phyloP scores from a whole-genome alignment of 2,888 invertebrate species.

The Drosophila parthenogenetica region DNA sequence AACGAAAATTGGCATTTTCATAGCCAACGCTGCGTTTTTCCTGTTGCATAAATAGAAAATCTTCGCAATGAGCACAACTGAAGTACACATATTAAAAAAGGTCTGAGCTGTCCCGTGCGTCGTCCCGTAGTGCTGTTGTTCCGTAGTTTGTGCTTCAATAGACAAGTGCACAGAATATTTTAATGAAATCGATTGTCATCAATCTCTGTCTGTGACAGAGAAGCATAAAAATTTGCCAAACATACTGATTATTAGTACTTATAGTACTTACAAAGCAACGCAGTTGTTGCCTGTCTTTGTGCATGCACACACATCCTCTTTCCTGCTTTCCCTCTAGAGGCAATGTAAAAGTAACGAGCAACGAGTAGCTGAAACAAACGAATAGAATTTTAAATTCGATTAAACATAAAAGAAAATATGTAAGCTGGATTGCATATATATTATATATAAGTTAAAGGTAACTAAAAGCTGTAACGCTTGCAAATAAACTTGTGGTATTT shows the following conservation, averaged over 20 bases:
- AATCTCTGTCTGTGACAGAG: conserved; percentile 47
- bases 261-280: conserved; percentile 1
- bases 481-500: conserved; percentile 58
- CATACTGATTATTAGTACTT: conserved; percentile 6
- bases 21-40: conserved; percentile 17
- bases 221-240: conserved; percentile 22
- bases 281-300: neutral
- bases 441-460: neutral
- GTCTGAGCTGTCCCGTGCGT: conserved; percentile 2
- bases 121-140: neutral
- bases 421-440: conserved; percentile 3
- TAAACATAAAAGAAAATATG: too few species aligned
- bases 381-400: too few species aligned
- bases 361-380: conserved; percentile 14
- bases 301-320: neutral
- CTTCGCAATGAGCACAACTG: conserved; percentile 28
- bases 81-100: conserved; percentile 48
- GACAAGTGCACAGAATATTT: conserved; percentile 34
- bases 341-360: conserved; percentile 8
- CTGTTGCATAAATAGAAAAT: conserved; percentile 55
- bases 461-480: neutral
- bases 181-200: conserved; percentile 42
- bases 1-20: conserved; percentile 12
- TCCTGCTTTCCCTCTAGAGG: neutral
- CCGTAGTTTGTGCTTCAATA: conserved; percentile 32